Conservation (phyloP, 1,140 invertebrate species). For the Lanistes nyassanus region DNA sequence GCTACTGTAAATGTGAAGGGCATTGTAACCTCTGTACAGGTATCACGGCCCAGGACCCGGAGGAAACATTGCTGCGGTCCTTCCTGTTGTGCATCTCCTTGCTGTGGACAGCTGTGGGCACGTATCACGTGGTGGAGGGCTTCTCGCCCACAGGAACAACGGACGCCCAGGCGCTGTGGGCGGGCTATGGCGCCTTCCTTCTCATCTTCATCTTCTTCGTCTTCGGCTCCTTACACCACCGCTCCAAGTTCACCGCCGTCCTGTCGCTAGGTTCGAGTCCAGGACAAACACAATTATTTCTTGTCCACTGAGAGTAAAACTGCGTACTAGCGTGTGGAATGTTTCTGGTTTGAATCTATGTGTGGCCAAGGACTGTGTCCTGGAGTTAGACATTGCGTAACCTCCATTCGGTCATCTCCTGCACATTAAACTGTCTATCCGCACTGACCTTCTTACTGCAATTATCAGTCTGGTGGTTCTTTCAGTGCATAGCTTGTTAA, state of each 20-base stretch:
- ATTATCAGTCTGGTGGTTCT: no score
- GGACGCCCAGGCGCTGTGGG: slow-evolving; percentile 39
- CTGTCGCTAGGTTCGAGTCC: slow-evolving; percentile 32
- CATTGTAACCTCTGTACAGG: slow-evolving; percentile 35
- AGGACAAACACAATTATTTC: no score
- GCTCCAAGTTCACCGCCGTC: slow-evolving; percentile 33
- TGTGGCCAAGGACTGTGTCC: no score
- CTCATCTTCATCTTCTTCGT: slow-evolving; percentile 44
- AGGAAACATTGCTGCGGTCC: slow-evolving; percentile 35
- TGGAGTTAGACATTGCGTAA: no score
- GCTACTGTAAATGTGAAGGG: no score
- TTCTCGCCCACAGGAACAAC: slow-evolving; percentile 25
- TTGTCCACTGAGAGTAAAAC: no score
- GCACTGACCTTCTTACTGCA: no score
- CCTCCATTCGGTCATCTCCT: no score
- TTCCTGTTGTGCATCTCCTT: slow-evolving; percentile 38
- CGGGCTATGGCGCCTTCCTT: slow-evolving; percentile 44
- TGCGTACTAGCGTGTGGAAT: no score
- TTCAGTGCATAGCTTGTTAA: no score
- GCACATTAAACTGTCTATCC: no score
- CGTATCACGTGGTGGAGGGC: slow-evolving; percentile 38
- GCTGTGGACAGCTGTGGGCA: slow-evolving; percentile 45
- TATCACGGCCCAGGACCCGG: slow-evolving; percentile 37
- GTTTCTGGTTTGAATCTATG: no score
- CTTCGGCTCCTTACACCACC: slow-evolving; percentile 34